Evolutionary conservation across 2,113 vertebrate species (phyloP).

Genomic region (Oncorhynchus mykiss): DNA sequence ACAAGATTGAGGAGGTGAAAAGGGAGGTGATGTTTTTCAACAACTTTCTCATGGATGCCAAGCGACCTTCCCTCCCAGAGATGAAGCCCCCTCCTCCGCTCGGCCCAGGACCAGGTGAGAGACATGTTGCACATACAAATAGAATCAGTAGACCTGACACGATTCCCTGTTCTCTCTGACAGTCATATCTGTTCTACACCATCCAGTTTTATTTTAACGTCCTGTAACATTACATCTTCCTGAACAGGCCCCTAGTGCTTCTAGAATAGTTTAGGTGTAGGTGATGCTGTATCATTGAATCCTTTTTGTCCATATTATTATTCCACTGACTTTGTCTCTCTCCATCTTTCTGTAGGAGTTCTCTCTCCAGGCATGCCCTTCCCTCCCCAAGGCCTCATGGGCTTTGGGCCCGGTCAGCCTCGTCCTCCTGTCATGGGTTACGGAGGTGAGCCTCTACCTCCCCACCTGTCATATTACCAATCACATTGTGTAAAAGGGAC

Average conservation of each 20-base stretch:
- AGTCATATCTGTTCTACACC: too few relatives aligned
- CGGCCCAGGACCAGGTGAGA: slow-evolving; percentile 77
- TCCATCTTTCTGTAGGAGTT: slow-evolving; percentile 36
- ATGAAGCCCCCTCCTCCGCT: slow-evolving; percentile 86
- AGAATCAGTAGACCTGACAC: neutral
- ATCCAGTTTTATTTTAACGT: too few relatives aligned
- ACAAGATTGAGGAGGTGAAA: slow-evolving; percentile 93
- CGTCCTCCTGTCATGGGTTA: slow-evolving; percentile 88
- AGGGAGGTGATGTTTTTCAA: slow-evolving; percentile 92
- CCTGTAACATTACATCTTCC: too few relatives aligned
- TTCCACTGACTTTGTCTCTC: neutral
- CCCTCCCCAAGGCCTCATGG: slow-evolving; percentile 85
- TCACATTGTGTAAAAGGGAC: too few relatives aligned
- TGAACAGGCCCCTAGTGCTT: neutral
- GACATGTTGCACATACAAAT: neutral
- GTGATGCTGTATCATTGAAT: neutral
- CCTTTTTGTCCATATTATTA: neutral
- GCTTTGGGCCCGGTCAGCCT: slow-evolving; percentile 79
- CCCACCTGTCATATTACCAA: neutral
- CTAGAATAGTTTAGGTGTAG: neutral
- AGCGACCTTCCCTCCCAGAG: slow-evolving; percentile 85
- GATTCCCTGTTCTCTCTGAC: too few relatives aligned
- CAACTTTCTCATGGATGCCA: slow-evolving; percentile 89
- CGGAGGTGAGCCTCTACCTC: slow-evolving; percentile 72
- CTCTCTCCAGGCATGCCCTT: slow-evolving; percentile 81